Base-by-base conservation (phyloP, 2,797 vertebrate species). In the Cottoperca gobio region DNA sequence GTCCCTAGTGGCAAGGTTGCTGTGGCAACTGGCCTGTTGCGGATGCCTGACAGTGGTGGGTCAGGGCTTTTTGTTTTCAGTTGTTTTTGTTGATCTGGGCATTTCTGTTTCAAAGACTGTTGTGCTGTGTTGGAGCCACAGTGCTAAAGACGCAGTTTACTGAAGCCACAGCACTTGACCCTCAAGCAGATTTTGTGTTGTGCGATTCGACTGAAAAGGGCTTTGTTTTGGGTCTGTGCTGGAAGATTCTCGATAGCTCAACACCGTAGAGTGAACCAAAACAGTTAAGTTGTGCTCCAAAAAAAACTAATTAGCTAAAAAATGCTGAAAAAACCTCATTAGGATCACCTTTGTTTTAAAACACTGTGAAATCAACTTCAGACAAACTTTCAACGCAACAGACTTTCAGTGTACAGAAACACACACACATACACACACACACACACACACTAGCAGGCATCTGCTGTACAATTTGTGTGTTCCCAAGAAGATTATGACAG, bases 401-500 rank as follows among this genome's bases (percentile, higher is more conserved):
- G 37, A 45, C 10, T 14, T 3, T 3, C 5, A 11, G 13, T 9
- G 16, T 35, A 43, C 6, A 28, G 21, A 60, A 37, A 28, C 24
- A 46, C 37, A 40, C n/a, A 50, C 4, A 43, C 28, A 55, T 8
- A 43, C 39, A 40, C 9, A 40, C 9, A 57, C 39, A 66, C n/a
- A 64, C 55, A 60, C 57, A 28, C 48, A 39, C 53, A 43, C 43
- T 0, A 11, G 16, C 48, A 73, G 59, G 52, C 81, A 88, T 89
- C 85, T 89, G 88, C 78, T 84, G 55, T 50, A 70, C 66, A 73
- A 63, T 78, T 49, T 86, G 77, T 45, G 53, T 49, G 66, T 81
- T 83, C 48, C 63, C 69, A 58, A 90, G 39, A 28, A 87, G 89
- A 92, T 92, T 91, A 92, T 78, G 76, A 91, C 83, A 75, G 82